Evolutionary conservation across 2,888 invertebrate species (phyloP).

Genomic region (Rhamnusium bicolor): DNA sequence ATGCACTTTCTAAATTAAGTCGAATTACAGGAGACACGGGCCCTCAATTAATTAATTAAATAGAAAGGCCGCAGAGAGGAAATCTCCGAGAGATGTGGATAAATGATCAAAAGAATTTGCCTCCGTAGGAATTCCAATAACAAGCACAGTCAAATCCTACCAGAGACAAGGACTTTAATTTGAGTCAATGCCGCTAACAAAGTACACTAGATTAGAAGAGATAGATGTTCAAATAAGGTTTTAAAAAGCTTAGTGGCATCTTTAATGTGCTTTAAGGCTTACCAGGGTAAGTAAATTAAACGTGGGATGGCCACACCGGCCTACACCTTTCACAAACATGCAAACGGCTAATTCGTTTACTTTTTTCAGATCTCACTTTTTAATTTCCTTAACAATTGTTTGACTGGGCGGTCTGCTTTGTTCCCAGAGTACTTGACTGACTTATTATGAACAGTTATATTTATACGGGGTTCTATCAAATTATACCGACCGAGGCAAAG

Average conservation of each 20-base stretch:
- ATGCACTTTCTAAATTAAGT: not conserved
- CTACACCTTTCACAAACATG: constrained; percentile 35
- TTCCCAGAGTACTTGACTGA: not conserved
- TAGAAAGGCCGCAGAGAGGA: constrained; percentile 23
- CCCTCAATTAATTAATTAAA: constrained; percentile 12
- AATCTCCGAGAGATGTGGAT: constrained; percentile 41
- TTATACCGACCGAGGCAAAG: too few relatives aligned
- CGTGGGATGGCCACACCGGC: constrained; percentile 45
- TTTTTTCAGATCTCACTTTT: constrained; percentile 29
- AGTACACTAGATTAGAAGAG: constrained; percentile 57
- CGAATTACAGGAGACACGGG: not conserved
- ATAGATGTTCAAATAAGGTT: constrained; percentile 59
- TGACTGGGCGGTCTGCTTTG: not conserved
- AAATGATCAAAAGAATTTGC: constrained; percentile 36
- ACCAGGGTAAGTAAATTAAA: constrained; percentile 55
- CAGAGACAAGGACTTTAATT: constrained; percentile 53
- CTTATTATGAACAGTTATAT: not conserved
- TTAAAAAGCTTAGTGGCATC: constrained; percentile 58
- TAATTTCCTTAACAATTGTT: constrained; percentile 22
- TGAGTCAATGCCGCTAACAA: constrained; percentile 57
- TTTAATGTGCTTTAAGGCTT: constrained; percentile 55
- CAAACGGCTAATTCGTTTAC: constrained; percentile 29
- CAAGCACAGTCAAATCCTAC: constrained; percentile 50
- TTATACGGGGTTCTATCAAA: not conserved
- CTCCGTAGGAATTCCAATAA: constrained; percentile 43